A percentile compares a stretch with the other conserved stretches of the same genome.
phyloP scores from a whole-genome alignment of 2,888 invertebrate genomes.

The Lasioglossum zephyrum region DNA sequence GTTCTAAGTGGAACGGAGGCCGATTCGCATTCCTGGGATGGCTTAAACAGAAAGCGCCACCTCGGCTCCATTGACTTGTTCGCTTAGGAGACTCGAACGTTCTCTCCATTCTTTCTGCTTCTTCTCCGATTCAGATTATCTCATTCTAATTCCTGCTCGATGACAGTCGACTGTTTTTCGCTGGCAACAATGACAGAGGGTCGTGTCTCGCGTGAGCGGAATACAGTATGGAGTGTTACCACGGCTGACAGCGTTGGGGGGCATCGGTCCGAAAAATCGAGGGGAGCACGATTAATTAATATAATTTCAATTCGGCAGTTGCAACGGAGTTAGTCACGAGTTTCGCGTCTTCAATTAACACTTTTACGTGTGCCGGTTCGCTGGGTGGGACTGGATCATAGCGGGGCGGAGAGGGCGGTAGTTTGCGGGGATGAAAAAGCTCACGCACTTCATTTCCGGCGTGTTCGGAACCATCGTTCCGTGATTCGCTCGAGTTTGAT shows the following conservation, averaged over 20 bases:
- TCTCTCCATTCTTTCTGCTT: background rate
- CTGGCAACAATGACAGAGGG: background rate
- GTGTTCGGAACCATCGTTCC: conserved; percentile 32
- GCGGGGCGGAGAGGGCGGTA: background rate
- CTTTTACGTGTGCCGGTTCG: conserved; percentile 59
- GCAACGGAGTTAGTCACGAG: conserved; percentile 51
- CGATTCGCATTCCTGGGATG: background rate
- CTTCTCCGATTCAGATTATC: background rate
- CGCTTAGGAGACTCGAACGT: background rate
- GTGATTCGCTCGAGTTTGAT: conserved; percentile 68
- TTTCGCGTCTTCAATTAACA: conserved; percentile 73
- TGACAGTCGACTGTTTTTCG: conserved; percentile 40
- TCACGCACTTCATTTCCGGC: conserved; percentile 41
- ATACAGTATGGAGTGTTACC: conserved; percentile 30
- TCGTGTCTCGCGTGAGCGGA: conserved; percentile 36
- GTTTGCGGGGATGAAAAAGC: conserved; percentile 14
- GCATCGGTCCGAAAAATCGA: conserved; percentile 51
- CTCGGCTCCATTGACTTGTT: background rate
- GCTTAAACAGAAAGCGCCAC: background rate
- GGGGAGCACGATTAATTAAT: conserved; percentile 75
- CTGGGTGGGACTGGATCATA: background rate
- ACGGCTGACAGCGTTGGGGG: background rate
- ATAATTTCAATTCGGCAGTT: conserved; percentile 70
- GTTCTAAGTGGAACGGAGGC: background rate
- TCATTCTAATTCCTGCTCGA: conserved; percentile 27